These are phyloP conservation scores for Uromys caudimaculatus DNA, from an alignment of 2,797 vertebrate species.

Conservation along the genomic window DNA sequence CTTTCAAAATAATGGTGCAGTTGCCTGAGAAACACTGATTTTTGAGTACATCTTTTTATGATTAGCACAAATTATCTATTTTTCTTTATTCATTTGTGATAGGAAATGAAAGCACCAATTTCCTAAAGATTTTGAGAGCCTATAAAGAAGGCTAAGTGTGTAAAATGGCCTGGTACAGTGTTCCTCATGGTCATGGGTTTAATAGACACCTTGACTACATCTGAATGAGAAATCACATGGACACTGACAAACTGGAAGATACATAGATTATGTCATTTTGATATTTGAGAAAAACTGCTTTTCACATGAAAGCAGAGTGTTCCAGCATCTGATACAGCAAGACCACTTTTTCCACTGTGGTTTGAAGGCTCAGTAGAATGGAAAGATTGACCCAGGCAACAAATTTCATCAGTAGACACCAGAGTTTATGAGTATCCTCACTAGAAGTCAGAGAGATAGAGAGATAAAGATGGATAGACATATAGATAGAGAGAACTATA, in stretches of 20 bases:
- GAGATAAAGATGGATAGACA: background rate
- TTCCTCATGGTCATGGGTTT: background rate
- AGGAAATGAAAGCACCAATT: background rate
- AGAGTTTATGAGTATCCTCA: slow-evolving; percentile 49
- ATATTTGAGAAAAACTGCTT: slow-evolving; percentile 1
- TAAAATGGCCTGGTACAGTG: background rate
- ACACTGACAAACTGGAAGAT: background rate
- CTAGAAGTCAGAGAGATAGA: slow-evolving; percentile 44
- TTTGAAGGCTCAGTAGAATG: background rate
- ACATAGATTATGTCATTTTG: background rate
- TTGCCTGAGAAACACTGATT: slow-evolving; percentile 51
- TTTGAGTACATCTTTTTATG: background rate
- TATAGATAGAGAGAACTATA: background rate
- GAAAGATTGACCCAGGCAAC: background rate
- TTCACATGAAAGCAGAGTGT: background rate
- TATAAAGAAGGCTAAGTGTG: slow-evolving; percentile 1
- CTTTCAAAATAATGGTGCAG: slow-evolving; percentile 48
- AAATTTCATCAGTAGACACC: background rate
- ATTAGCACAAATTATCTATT: background rate
- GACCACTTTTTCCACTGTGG: background rate
- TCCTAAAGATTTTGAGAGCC: background rate
- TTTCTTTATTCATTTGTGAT: slow-evolving; percentile 37
- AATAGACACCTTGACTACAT: background rate
- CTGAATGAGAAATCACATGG: background rate
- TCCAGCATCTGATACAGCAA: background rate